A percentile compares a stretch with the other conserved stretches of the same genome.
Evolutionary conservation across 2,113 vertebrate genomes (phyloP).

Genomic region (Callipepla squamata): DNA sequence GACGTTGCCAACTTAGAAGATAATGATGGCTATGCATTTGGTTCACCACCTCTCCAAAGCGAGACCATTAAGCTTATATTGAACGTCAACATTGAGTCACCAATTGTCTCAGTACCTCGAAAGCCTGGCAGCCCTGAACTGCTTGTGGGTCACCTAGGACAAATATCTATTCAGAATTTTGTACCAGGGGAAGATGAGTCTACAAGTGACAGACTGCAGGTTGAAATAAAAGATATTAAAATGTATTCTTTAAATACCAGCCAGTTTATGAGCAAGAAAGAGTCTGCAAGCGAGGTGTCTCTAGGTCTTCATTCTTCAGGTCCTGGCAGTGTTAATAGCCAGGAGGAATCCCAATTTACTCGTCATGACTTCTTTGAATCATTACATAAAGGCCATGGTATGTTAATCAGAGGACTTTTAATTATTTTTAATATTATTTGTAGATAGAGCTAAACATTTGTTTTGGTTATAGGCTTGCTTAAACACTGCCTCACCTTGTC

Average conservation of each 20-base stretch:
- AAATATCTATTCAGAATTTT: constrained; percentile 94
- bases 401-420: constrained; percentile 35
- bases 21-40: constrained; percentile 70
- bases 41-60: constrained; percentile 1
- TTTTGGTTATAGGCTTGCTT: not conserved
- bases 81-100: constrained; percentile 93
- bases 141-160: constrained; percentile 92
- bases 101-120: constrained; percentile 92
- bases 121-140: constrained; percentile 93
- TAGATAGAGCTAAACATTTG: not conserved
- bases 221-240: constrained; percentile 94
- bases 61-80: constrained; percentile 92
- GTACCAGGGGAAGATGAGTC: constrained; percentile 85
- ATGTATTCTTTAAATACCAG: constrained; percentile 93
- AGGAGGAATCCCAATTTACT: constrained; percentile 90
- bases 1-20: constrained; percentile 81
- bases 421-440: not conserved
- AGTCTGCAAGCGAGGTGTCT: constrained; percentile 24
- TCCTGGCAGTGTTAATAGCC: constrained; percentile 64
- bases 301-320: constrained; percentile 29
- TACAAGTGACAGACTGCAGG: constrained; percentile 87
- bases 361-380: constrained; percentile 96
- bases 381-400: constrained; percentile 90
- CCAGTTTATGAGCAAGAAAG: constrained; percentile 78
- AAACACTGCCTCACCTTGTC: not conserved